Evolutionary conservation across 1,140 invertebrate species (phyloP).

Genomic region (Eupeodes corollae): DNA sequence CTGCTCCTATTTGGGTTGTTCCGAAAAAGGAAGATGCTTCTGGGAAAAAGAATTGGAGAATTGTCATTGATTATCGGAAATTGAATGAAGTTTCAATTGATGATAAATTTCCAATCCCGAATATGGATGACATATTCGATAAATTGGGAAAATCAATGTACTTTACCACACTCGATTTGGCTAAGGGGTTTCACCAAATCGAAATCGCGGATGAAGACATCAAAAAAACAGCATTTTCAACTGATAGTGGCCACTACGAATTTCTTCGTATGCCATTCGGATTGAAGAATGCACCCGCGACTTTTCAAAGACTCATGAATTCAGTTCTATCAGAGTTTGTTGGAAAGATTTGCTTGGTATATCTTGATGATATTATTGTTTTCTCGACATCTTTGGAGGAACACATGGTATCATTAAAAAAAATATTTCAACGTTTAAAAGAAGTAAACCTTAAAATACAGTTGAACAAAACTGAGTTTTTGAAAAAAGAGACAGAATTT

Average conservation of each 20-base stretch:
- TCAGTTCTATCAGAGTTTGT: not conserved
- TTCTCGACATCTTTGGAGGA: constrained; percentile 12
- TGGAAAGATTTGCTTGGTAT: constrained; percentile 3
- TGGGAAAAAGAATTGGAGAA: not conserved
- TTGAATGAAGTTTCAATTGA: constrained; percentile 37
- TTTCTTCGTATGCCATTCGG: no score
- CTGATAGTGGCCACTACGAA: constrained; percentile 12
- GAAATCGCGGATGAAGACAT: constrained; percentile 15
- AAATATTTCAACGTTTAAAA: constrained; percentile 30
- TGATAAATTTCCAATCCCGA: constrained; percentile 29
- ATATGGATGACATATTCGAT: constrained; percentile 32
- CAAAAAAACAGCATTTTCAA: constrained; percentile 12
- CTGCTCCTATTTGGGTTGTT: no score
- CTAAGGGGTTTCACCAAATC: no score
- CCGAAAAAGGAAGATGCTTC: no score
- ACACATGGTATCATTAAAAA: constrained; percentile 20
- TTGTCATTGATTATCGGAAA: constrained; percentile 31
- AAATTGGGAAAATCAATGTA: no score
- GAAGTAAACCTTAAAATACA: constrained; percentile 14
- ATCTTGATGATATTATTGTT: constrained; percentile 7
- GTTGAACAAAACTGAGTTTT: constrained; percentile 17
- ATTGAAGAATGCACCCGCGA: no score
- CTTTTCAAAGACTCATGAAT: constrained; percentile 26
- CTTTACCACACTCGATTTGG: no score
- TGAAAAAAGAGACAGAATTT: constrained; percentile 19